These are phyloP conservation scores for Chironomus tentans DNA, from an alignment of 2,888 invertebrate genomes.

Conservation along the genomic window DNA sequence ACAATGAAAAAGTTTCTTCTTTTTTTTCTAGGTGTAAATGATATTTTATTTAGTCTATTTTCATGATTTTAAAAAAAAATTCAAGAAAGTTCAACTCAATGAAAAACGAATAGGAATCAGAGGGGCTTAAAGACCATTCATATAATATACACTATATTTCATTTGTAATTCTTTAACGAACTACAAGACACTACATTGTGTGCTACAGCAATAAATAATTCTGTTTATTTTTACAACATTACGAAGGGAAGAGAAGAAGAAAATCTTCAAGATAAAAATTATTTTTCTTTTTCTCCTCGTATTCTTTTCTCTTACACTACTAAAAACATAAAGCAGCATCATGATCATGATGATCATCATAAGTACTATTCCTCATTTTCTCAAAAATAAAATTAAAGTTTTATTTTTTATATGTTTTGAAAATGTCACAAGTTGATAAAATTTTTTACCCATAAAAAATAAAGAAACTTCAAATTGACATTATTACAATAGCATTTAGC, in stretches of 20 bases:
- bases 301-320: neutral
- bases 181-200: constrained; percentile 18
- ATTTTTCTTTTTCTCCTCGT: neutral
- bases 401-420: neutral
- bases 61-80: neutral
- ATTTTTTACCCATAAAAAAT: neutral
- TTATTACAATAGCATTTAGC: neutral
- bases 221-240: constrained; percentile 12
- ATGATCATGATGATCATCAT: too few relatives aligned
- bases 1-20: neutral
- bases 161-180: constrained; percentile 15
- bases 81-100: neutral
- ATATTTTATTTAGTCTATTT: neutral
- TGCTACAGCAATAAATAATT: constrained; percentile 12
- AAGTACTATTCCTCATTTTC: too few relatives aligned
- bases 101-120: neutral
- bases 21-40: neutral
- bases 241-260: neutral
- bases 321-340: too few relatives aligned
- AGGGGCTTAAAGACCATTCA: neutral
- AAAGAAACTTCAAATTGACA: neutral
- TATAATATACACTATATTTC: neutral
- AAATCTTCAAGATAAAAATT: neutral
- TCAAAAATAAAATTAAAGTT: neutral
- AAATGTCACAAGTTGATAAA: neutral